A percentile compares a stretch with the other conserved stretches of the same genome.
These are phyloP conservation scores for Gobio occitaniae DNA, from an alignment of 2,797 vertebrate species.

Conservation along the genomic window DNA sequence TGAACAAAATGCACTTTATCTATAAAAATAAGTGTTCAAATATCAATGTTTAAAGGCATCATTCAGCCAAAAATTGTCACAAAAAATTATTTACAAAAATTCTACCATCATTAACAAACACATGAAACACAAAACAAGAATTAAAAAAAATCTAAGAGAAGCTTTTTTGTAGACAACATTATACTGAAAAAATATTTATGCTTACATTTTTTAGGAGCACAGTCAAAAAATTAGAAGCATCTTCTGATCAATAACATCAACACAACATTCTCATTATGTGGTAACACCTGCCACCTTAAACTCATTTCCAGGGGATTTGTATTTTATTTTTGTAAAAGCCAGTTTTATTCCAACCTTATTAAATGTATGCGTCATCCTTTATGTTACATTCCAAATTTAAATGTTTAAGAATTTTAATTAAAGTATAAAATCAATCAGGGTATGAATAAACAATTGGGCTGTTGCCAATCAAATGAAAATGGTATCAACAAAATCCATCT, in stretches of 20 bases:
- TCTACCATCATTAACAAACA: background rate
- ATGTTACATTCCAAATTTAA: too few species aligned
- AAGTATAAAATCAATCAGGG: background rate
- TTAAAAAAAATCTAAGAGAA: too few species aligned
- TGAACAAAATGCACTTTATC: background rate
- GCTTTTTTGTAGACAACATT: background rate
- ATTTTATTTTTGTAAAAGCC: background rate
- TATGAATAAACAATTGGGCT: background rate
- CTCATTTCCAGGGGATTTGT: background rate
- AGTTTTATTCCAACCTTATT: background rate
- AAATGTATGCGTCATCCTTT: too few species aligned
- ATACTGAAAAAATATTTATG: background rate
- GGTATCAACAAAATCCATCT: background rate
- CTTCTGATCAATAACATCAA: background rate
- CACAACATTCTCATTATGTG: background rate
- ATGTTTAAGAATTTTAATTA: too few species aligned
- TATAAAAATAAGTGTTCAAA: background rate
- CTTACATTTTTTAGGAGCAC: background rate
- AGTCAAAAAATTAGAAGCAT: background rate
- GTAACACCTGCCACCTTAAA: background rate
- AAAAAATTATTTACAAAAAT: too few species aligned
- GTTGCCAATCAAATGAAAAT: background rate
- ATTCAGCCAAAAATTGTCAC: background rate
- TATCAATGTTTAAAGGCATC: background rate
- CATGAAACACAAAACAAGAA: background rate